phyloP scores from a whole-genome alignment of 2,888 invertebrate genomes.

The Empis stercorea region DNA sequence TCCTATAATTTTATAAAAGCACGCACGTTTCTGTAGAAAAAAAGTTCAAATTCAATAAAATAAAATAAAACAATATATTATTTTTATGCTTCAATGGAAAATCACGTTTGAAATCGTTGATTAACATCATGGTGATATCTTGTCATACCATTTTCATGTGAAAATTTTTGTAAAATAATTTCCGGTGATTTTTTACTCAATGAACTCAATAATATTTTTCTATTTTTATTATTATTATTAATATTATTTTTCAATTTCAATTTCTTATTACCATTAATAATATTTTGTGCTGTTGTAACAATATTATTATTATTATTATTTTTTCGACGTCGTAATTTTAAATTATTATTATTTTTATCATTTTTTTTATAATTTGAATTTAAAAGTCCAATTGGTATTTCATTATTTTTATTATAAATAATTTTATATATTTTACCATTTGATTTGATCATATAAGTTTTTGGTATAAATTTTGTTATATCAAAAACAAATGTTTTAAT shows the following conservation, averaged over 20 bases:
- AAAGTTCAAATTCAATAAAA: too few species aligned
- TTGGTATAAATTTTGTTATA: constrained; percentile 7
- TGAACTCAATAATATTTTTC: too few species aligned
- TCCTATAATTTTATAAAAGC: too few species aligned
- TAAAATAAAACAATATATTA: too few species aligned
- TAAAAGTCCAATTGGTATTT: not conserved
- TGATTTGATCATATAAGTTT: constrained; percentile 9
- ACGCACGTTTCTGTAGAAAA: too few species aligned
- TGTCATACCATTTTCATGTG: not conserved
- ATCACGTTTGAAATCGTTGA: not conserved
- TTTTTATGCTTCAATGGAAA: not conserved
- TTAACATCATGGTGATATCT: not conserved
- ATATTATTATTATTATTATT: too few species aligned
- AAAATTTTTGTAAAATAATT: not conserved
- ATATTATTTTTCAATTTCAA: not conserved
- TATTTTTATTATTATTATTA: too few species aligned
- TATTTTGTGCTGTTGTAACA: too few species aligned
- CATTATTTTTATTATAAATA: constrained; percentile 3
- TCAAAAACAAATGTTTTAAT: constrained; percentile 4
- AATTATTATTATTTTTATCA: too few species aligned
- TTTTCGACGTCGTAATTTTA: not conserved
- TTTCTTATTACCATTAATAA: not conserved
- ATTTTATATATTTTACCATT: constrained; percentile 10
- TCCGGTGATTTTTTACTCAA: not conserved
- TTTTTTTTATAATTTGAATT: not conserved